Evolutionary conservation across 2,113 vertebrate species (phyloP), one percentile per base, ranked within the genome.

Genomic region (Crotalus helleri): DNA sequence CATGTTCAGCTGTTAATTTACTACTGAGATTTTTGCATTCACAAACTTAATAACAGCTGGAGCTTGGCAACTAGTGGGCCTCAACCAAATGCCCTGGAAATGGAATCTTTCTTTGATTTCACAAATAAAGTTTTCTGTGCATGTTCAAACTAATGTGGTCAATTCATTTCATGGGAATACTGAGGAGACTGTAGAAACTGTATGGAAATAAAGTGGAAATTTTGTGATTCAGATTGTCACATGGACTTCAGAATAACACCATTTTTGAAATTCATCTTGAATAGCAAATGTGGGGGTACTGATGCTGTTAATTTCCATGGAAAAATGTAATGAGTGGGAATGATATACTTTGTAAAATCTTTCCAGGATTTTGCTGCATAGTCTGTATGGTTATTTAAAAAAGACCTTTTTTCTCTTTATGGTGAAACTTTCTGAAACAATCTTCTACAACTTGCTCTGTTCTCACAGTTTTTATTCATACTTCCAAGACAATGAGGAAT

Each of bases 1-100:
- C 4, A 54, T 94, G 81, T 90, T 90, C 96, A 96, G 94, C 94
- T 97, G 95, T 94, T 94, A 93, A 87, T 96, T 96, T 95, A 92
- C 95, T 89, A 93, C 58, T 90, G 54, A 94, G 90, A 91, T 96
- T 93, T 93, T 94, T 95, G 69, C 92, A 85, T 91, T 95, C 93
- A 19, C 69, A 55, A 94, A 93, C 0, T 0, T 94, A 91, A 90
- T 61, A 90, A 90, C 94, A 96, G 94, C 92, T 94, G 93, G 94
- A 94, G 64, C 33, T 95, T 93, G 94, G 58, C 85, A 95, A 55
- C 93, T 89, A n/a, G 13, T 46, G 91, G 29, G 15, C 57, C 91
- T 92, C 17, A 87, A 86, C 57, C 91, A 92, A 90, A 19, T 90
- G 88, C 23, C 87, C 8, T 15, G 94, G 46, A 95, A 90, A 89